phyloP scores from a whole-genome alignment of 92 coral and sea anemone genomes.

The Siderastrea radians region DNA sequence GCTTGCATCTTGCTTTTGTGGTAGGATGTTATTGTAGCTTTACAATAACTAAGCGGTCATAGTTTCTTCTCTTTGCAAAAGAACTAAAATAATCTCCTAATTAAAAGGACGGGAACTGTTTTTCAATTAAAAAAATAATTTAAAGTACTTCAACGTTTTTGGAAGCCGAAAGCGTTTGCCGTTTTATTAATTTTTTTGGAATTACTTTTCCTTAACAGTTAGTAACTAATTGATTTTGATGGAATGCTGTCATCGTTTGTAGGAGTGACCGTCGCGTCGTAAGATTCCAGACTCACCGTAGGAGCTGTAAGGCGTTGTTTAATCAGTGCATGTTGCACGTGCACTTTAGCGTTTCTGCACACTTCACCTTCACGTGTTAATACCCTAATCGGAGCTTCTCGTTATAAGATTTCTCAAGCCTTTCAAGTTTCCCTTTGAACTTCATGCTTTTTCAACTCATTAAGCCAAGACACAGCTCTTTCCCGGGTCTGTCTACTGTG shows the following conservation, averaged over 20 bases:
- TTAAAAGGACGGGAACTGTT: no score
- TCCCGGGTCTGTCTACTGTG: no score
- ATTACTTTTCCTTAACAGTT: background rate
- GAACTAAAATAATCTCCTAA: no score
- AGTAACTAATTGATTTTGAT: background rate
- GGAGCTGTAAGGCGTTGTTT: conserved; percentile 32
- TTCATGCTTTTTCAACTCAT: background rate
- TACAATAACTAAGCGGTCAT: no score
- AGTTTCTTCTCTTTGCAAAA: no score
- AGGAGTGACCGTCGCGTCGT: conserved; percentile 11
- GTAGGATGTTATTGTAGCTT: no score
- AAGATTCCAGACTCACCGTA: conserved; percentile 11
- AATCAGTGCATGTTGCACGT: background rate
- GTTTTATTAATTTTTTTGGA: background rate
- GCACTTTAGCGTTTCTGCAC: background rate
- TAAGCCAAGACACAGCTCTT: background rate
- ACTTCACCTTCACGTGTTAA: background rate
- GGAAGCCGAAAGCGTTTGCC: no score
- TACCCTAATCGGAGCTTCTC: background rate
- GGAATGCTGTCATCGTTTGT: conserved; percentile 8
- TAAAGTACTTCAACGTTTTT: no score
- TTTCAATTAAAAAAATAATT: background rate
- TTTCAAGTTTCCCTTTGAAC: no score
- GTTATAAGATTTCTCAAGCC: background rate
- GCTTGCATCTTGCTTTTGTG: no score